Evolutionary conservation across 2,888 invertebrate genomes (phyloP).

Genomic region (Synergus laeviventris): DNA sequence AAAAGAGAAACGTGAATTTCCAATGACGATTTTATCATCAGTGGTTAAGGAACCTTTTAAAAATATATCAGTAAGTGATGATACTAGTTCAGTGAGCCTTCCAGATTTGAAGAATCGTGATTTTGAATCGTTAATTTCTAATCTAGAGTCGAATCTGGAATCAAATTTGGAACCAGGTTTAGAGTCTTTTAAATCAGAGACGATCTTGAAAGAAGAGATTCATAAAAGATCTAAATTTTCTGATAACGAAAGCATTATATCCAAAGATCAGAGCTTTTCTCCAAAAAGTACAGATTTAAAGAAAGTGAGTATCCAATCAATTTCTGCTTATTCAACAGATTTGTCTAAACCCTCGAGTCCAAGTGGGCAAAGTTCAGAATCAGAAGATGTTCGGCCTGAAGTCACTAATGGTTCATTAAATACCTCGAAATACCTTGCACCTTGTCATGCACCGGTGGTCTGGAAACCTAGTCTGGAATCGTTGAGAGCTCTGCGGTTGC

Average conservation of each 20-base stretch:
- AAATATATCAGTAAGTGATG: conserved; percentile 48
- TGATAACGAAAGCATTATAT: conserved; percentile 7
- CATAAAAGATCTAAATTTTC: not conserved
- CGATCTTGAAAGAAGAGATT: not conserved
- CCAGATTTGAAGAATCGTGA: conserved; percentile 43
- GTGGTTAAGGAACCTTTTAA: conserved; percentile 16
- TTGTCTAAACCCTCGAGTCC: conserved; percentile 54
- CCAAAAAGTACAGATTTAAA: conserved; percentile 46
- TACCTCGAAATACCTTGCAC: conserved; percentile 63
- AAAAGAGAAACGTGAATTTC: conserved; percentile 42
- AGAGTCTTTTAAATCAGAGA: not conserved
- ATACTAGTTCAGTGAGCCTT: conserved; percentile 47
- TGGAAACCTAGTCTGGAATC: conserved; percentile 68
- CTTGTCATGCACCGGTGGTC: conserved; percentile 69
- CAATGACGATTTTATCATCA: conserved; percentile 29
- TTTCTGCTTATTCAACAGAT: conserved; percentile 59
- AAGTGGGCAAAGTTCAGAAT: conserved; percentile 59
- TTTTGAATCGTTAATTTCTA: not conserved
- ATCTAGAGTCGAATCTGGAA: not conserved
- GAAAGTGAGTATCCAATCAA: conserved; percentile 49
- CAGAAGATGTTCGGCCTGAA: conserved; percentile 55
- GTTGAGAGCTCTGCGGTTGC: conserved; percentile 62
- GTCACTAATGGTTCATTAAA: conserved; percentile 48
- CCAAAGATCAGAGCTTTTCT: conserved; percentile 31
- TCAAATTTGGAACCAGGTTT: not conserved